phyloP scores from a whole-genome alignment of 1,140 invertebrate genomes.

The Wiebesia pumilae region DNA sequence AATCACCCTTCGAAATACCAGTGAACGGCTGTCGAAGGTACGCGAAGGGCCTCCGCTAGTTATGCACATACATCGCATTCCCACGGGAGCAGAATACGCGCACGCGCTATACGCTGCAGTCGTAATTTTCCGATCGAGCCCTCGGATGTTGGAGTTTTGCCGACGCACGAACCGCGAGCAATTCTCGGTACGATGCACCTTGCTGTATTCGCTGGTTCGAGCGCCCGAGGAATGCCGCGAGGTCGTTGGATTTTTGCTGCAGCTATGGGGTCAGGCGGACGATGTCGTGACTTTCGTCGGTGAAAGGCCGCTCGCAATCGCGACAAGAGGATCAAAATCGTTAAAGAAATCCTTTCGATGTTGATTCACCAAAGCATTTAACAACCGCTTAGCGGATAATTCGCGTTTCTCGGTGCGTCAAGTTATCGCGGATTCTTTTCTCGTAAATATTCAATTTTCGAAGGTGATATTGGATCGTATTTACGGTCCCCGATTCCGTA shows the following conservation, averaged over 20 bases:
- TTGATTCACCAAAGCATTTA: background rate
- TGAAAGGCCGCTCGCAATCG: background rate
- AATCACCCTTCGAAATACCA: background rate
- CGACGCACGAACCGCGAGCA: background rate
- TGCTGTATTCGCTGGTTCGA: conserved; percentile 11
- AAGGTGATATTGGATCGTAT: background rate
- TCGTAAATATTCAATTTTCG: too few species aligned
- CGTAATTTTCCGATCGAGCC: conserved; percentile 39
- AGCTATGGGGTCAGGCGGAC: background rate
- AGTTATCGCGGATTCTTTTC: background rate
- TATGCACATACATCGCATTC: conserved; percentile 5
- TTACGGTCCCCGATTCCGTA: background rate
- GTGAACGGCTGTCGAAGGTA: background rate
- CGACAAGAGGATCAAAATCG: too few species aligned
- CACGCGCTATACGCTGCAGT: background rate
- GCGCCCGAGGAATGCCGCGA: background rate
- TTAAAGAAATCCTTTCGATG: background rate
- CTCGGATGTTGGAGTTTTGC: too few species aligned
- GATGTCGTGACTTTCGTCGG: background rate
- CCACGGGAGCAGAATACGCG: conserved; percentile 1
- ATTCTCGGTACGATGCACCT: conserved; percentile 18
- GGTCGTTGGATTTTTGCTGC: background rate
- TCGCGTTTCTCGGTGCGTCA: background rate
- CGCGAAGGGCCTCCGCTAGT: background rate
- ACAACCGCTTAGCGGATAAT: background rate